Base-by-base conservation (phyloP, 2,113 vertebrate genomes). In the Dendropsophus ebraccatus region DNA sequence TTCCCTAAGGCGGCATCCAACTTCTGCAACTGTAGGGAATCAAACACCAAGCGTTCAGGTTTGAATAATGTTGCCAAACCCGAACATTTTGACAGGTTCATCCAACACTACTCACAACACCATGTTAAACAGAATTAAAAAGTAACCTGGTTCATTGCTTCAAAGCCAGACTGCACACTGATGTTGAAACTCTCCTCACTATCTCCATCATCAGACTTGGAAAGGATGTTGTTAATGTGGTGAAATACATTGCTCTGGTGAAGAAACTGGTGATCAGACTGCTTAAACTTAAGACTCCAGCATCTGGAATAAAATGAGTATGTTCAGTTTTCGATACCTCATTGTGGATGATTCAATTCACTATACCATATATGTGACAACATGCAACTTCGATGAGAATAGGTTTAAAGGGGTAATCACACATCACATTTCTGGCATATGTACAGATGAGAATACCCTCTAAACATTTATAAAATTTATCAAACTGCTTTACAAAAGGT, bases 281-380 rank as follows among this genome's bases (percentile, higher is more conserved):
- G 98, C 89, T 99, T 99, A 91, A 99, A 99, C 92, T 99, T 99
- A 76, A 99, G 97, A 91, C 98, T 99, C 98, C 98, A 99, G 90
- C 98, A 99, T 86, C 98, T 99, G 89, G 79, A 91, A 91, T 56
- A 54, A 81, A 7, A 45, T 87, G 0, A 91, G 79, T 62, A 88
- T 25, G n/a, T n/a, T 35, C n/a, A 13, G 17, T 47, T 19, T n/a
- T 77, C 28, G 16, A 30, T 21, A 21, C 4, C 49, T 50, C 17
- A 19, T 54, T 11, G 56, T 25, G 23, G 8, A 54, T 17, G 19
- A 28, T 62, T 62, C n/a, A 62, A 62, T 62, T 62, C 25, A n/a
- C 56, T 12, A 25, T 28, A 25, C 58, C n/a, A 62, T 28, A 62
- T 62, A 62, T 28, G 8, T 62, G 54, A 23, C 54, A 62, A 62